Base-by-base conservation (phyloP, 2,797 vertebrate species). In the Schizothorax lantsangensis region DNA sequence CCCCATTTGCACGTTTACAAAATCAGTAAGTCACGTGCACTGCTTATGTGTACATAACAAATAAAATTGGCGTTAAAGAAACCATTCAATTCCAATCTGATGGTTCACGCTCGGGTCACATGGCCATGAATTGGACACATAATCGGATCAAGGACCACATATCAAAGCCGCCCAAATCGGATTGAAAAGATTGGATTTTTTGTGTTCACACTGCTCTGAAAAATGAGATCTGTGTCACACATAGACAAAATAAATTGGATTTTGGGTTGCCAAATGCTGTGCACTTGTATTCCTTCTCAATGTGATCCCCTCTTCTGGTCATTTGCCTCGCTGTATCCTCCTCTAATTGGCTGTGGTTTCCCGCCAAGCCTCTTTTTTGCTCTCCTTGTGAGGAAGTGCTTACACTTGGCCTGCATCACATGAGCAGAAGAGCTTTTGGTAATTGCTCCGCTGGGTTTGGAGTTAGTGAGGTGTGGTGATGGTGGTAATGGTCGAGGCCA, bases 361-460 rank as follows among this genome's bases (percentile, higher is more conserved):
- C 54, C n/a, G 3, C 62, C 69, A 78, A 38, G 62, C 68, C 45
- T 38, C 14, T 47, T 23, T 68, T 68, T 84, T 52, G 26, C 62
- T 72, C 47, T 64, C 26, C 17, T 23, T 64, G 33, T 69, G 45
- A 40, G 52, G 57, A 26, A 64, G 43, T 79, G 43, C 69, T 74
- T 79, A 49, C 69, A 36, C 38, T 45, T 10, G 54, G 88, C 75
- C 47, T 62, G 66, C 68, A 62, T 81, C 80, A 83, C 45, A 75
- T 81, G 49, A 84, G 26, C 84, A 84, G 82, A 86, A 85, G 49
- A 64, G 43, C 87, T 88, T 88, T 81, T 26, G 45, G 47, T 89
- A 90, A 89, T 88, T 86, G 84, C 62, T 47, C 82, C 21, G 2
- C 82, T 85, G 86, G 84, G 89, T 86, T 88, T 84, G 84, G 75